phyloP scores from a whole-genome alignment of 1,140 invertebrate genomes.

The Eciton burchellii region DNA sequence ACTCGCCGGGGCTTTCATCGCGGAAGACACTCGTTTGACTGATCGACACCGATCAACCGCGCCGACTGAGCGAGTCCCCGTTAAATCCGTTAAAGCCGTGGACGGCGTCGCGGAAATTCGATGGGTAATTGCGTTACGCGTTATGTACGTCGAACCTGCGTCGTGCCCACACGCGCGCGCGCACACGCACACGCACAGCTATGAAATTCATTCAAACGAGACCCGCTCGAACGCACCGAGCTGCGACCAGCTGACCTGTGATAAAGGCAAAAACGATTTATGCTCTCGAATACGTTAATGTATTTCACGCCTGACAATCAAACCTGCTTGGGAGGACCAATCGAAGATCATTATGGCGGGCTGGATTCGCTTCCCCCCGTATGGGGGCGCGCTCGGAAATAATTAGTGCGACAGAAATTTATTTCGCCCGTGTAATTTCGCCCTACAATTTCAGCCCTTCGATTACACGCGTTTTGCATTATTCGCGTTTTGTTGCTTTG shows the following conservation, averaged over 20 bases:
- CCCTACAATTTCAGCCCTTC: constrained; percentile 34
- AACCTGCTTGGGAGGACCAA: background rate
- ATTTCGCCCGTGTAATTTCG: constrained; percentile 28
- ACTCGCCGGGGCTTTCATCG: constrained; percentile 56
- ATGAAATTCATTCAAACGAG: constrained; percentile 58
- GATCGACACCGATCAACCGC: constrained; percentile 33
- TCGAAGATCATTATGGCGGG: background rate
- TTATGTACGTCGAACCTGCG: constrained; percentile 45
- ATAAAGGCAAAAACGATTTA: constrained; percentile 23
- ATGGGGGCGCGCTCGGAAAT: background rate
- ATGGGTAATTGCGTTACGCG: constrained; percentile 60
- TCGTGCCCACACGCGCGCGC: constrained; percentile 1
- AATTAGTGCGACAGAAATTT: constrained; percentile 10
- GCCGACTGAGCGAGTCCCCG: constrained; percentile 15
- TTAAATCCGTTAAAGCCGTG: constrained; percentile 57
- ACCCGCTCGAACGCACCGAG: constrained; percentile 16
- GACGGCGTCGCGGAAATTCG: constrained; percentile 60
- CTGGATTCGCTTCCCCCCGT: background rate
- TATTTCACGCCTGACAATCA: constrained; percentile 10
- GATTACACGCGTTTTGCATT: constrained; percentile 22
- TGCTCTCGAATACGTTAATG: background rate
- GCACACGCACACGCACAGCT: background rate
- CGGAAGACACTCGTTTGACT: constrained; percentile 41
- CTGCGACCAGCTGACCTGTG: constrained; percentile 10
- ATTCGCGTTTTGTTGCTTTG: constrained; percentile 27